phyloP scores from a whole-genome alignment of 2,888 invertebrate genomes.

The Incurvaria masculella region DNA sequence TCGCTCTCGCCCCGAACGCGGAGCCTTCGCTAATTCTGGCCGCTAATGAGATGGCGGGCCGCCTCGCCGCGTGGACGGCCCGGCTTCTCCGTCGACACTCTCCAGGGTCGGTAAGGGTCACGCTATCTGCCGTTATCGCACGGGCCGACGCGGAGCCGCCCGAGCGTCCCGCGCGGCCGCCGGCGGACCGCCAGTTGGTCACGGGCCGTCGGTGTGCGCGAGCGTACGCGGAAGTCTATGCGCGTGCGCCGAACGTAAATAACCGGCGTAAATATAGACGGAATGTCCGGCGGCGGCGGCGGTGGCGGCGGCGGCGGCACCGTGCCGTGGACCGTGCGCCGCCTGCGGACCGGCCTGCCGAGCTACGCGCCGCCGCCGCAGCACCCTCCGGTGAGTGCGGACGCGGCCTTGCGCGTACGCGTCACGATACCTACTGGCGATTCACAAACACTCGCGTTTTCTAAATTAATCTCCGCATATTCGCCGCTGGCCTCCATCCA shows the following conservation, averaged over 20 bases:
- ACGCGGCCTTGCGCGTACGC: background rate
- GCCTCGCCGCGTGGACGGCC: constrained; percentile 41
- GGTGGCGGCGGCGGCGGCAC: constrained; percentile 60
- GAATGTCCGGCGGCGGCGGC: constrained; percentile 54
- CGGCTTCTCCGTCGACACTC: constrained; percentile 48
- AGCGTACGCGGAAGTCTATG: constrained; percentile 53
- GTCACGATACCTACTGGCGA: too few species aligned
- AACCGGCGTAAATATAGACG: constrained; percentile 52
- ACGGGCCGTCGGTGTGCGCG: constrained; percentile 43
- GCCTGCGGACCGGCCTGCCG: constrained; percentile 50
- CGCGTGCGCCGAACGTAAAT: constrained; percentile 54
- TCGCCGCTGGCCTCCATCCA: constrained; percentile 51
- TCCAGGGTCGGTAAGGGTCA: constrained; percentile 36
- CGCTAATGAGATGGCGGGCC: constrained; percentile 30
- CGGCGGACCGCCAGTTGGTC: constrained; percentile 38
- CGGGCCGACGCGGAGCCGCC: constrained; percentile 14
- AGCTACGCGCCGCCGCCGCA: constrained; percentile 39
- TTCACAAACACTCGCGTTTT: constrained; percentile 28
- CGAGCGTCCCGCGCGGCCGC: constrained; percentile 9
- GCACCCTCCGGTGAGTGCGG: constrained; percentile 45
- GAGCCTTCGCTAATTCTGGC: background rate
- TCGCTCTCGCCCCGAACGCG: background rate
- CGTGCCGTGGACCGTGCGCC: constrained; percentile 73
- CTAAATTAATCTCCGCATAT: constrained; percentile 38
- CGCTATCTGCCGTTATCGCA: background rate